A percentile compares a stretch with the other conserved stretches of the same genome.
Conservation (phyloP, 2,113 vertebrate genomes). For the Penelope pileata region DNA sequence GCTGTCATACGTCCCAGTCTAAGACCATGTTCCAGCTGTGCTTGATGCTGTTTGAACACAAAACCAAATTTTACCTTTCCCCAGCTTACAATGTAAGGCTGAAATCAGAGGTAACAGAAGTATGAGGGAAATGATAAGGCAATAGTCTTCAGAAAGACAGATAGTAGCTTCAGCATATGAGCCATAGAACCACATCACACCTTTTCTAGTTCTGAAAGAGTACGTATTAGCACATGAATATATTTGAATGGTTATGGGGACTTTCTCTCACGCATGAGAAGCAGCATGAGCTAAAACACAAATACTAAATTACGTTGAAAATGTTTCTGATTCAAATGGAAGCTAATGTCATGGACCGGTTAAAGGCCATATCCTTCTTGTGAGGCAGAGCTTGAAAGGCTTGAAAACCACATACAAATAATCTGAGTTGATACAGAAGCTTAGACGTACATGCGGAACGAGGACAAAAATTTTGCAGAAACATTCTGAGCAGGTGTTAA, state of each 20-base stretch:
- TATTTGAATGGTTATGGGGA: not conserved
- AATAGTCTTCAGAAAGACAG: not conserved
- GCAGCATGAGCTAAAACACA: not conserved
- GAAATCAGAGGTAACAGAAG: not conserved
- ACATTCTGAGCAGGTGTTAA: not conserved
- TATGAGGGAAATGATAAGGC: not conserved
- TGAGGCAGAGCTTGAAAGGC: not conserved
- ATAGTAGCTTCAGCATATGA: not conserved
- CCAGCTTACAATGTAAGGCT: not conserved
- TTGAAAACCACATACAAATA: not conserved
- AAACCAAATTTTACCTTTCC: not conserved
- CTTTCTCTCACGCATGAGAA: not conserved
- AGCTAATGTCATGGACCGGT: not conserved
- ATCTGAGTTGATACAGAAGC: not conserved
- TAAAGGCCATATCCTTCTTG: not conserved
- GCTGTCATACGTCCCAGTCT: not conserved
- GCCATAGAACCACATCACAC: not conserved
- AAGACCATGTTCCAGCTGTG: not conserved
- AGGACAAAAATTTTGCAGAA: not conserved
- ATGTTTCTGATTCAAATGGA: not conserved
- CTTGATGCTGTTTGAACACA: not conserved
- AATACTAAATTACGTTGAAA: not conserved
- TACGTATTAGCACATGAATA: not conserved
- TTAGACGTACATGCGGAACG: not conserved
- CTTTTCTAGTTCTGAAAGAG: not conserved